Conservation (phyloP, 2,797 vertebrate genomes). For the Lemur catta region DNA sequence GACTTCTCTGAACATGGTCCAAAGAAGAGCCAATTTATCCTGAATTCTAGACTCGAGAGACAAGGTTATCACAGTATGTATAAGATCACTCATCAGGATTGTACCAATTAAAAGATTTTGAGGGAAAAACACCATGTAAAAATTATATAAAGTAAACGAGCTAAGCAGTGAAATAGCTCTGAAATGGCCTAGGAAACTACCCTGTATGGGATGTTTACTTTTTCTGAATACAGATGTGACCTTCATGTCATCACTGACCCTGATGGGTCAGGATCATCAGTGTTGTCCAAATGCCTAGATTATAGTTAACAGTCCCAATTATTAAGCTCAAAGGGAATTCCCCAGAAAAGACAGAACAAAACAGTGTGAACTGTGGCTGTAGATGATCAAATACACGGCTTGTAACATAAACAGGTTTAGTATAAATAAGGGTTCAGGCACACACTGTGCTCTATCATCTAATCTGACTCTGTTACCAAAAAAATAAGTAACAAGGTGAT, state of each 20-base stretch:
- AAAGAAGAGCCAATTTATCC: background rate
- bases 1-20: background rate
- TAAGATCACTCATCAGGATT: background rate
- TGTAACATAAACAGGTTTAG: background rate
- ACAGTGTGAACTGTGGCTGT: fast-evolving
- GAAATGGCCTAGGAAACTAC: background rate
- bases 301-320: background rate
- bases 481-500: too few relatives aligned
- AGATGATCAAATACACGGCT: fast-evolving
- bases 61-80: background rate
- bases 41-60: background rate
- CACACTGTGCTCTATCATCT: background rate
- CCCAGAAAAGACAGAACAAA: background rate
- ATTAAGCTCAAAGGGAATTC: background rate
- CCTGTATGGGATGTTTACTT: background rate
- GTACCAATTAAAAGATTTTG: background rate
- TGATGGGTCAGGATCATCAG: background rate
- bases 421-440: background rate
- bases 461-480: background rate
- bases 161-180: background rate
- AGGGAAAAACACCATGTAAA: background rate
- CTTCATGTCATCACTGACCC: background rate
- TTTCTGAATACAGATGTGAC: background rate
- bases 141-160: background rate
- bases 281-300: background rate